Base-by-base conservation (phyloP, 1,140 invertebrate genomes). In the Polypedilum pembai region DNA sequence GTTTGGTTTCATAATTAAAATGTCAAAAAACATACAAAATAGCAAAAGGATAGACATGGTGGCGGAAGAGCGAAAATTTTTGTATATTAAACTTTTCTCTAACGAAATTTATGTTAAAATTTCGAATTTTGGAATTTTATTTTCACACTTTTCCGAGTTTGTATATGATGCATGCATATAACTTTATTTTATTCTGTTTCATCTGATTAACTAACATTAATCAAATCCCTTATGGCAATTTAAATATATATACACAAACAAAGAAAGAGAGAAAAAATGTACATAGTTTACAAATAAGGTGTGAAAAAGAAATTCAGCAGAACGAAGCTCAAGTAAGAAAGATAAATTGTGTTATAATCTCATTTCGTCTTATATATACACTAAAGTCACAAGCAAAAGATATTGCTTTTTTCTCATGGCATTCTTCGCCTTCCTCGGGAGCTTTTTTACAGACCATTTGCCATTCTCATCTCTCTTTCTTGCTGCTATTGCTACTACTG, bases 321-420 rank as follows among this genome's bases (percentile, higher is more conserved):
- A 56, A 56, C 3, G 45, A 56, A 56, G n/a, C 15, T 56, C 24
- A 33, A 33, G 45, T 4, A 56, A 56, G 45, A 56, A 56, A 56
- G 45, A 56, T 56, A 56, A 56, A 56, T 56, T 56, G 45, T 56
- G 45, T 56, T 56, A 56, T 56, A 56, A 56, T 56, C 45, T 56
- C 15, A 56, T 56, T 56, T 56, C 45, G 45, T 56, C 12, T 56
- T 56, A 56, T 56, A 56, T 56, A 56, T 56, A 33, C 5, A 33
- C 24, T 33, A 56, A 56, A 56, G 45, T 56, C 45, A 56, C 45
- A 56, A n/a, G 12, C 12, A n/a, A 12, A 56, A 56, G 45, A 56
- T 56, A 56, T 56, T 56, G 45, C 45, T 56, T 33, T 33, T 56
- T 56, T 56, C 45, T 56, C 45, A 56, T 56, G 12, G 45, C 45